phyloP scores from a whole-genome alignment of 2,797 vertebrate species.

The Gila robusta region DNA sequence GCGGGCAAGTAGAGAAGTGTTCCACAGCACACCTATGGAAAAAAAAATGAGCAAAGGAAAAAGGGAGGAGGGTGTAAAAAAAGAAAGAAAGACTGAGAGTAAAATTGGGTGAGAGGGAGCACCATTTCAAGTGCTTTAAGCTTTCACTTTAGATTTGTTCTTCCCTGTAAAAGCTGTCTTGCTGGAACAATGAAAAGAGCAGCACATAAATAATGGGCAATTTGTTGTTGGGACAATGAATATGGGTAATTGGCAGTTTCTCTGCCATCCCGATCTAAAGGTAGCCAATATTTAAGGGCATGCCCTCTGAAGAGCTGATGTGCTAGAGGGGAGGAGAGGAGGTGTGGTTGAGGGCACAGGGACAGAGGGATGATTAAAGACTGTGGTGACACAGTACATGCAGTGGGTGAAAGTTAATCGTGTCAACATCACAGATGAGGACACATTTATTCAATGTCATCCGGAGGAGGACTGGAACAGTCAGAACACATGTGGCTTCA shows the following conservation, averaged over 20 bases:
- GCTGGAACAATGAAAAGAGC: constrained; percentile 52
- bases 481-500: constrained; percentile 35
- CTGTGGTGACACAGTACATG: constrained; percentile 51
- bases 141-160: constrained; percentile 53
- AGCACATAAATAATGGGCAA: constrained; percentile 45
- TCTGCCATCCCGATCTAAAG: constrained; percentile 31
- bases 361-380: constrained; percentile 63
- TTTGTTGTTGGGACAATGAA: constrained; percentile 38
- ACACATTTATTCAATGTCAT: constrained; percentile 64
- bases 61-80: constrained; percentile 10
- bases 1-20: constrained; percentile 75
- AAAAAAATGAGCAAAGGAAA: constrained; percentile 31
- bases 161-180: constrained; percentile 46
- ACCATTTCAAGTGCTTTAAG: constrained; percentile 31
- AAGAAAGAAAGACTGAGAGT: constrained; percentile 31
- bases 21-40: constrained; percentile 66
- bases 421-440: constrained; percentile 63
- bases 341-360: constrained; percentile 36
- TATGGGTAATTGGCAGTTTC: constrained; percentile 54
- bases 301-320: constrained; percentile 52
- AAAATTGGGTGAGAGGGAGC: constrained; percentile 28
- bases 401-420: constrained; percentile 69
- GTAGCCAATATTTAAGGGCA: constrained; percentile 53
- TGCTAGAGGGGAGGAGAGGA: constrained; percentile 24
- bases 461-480: constrained; percentile 53